Percentiles rank a stretch among this genome's conserved stretches.
Conservation (phyloP, 1,140 invertebrate genomes). For the Oryctes rhinoceros region DNA sequence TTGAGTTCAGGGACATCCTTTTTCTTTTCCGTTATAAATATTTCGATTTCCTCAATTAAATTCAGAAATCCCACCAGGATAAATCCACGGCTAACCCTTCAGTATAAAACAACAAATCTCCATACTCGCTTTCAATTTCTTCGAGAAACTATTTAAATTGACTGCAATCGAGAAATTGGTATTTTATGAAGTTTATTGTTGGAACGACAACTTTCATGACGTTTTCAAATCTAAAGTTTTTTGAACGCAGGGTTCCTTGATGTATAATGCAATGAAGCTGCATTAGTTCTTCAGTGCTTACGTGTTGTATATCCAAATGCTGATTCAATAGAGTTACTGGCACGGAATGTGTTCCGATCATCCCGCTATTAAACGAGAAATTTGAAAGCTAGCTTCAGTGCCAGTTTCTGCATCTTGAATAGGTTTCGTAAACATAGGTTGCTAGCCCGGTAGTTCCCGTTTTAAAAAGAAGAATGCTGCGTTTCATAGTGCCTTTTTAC, state of each 20-base stretch:
- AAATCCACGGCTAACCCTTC: conserved; percentile 44
- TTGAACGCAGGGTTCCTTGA: no score
- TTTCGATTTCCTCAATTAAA: conserved; percentile 45
- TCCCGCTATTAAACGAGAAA: conserved; percentile 54
- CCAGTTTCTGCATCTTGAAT: conserved; percentile 44
- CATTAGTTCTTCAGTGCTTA: no score
- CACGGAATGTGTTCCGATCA: conserved; percentile 48
- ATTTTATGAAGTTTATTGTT: no score
- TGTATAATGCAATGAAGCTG: no score
- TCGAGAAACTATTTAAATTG: conserved; percentile 47
- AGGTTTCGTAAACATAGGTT: no score
- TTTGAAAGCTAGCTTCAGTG: conserved; percentile 50
- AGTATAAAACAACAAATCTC: conserved; percentile 50
- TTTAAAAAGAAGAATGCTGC: conserved; percentile 38
- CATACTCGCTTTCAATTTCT: conserved; percentile 54
- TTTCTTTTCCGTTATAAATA: conserved; percentile 41
- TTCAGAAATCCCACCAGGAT: conserved; percentile 48
- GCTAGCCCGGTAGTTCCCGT: no score
- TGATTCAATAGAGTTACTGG: conserved; percentile 24
- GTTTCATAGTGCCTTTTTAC: conserved; percentile 44
- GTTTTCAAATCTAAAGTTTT: no score
- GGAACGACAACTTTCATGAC: no score
- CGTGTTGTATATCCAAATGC: no score
- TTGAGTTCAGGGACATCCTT: conserved; percentile 44
- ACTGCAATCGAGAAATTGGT: no score